Percentiles rank a stretch among this genome's conserved stretches.
Evolutionary conservation across 2,797 vertebrate genomes (phyloP).

Genomic region (Pagetopsis macropterus): DNA sequence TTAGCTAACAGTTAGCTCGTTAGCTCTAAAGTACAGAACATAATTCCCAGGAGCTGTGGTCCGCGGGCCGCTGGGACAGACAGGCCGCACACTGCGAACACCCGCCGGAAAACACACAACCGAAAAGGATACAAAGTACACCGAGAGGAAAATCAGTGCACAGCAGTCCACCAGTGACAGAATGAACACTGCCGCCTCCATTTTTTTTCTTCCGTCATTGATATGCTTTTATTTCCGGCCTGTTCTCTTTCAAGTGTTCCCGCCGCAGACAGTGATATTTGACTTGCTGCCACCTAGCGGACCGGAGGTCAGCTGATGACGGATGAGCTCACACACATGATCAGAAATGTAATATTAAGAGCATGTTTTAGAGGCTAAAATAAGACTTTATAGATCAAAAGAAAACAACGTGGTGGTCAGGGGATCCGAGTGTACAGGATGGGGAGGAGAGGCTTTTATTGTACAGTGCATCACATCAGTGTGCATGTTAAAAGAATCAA

Average conservation of each 20-base stretch:
- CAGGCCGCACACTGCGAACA: no score
- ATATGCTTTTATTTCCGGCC: conserved; percentile 22
- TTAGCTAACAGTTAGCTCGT: conserved; percentile 48
- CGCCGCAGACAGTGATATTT: background rate
- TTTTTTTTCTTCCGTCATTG: conserved; percentile 63
- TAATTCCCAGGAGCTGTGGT: background rate
- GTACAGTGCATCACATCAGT: no score
- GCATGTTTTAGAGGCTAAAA: no score
- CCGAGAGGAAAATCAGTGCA: conserved; percentile 93
- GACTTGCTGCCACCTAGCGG: conserved; percentile 9
- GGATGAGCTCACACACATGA: background rate
- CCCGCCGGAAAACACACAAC: background rate
- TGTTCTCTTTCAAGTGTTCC: background rate
- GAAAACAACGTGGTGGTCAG: no score
- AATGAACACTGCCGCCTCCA: conserved; percentile 95
- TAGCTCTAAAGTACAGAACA: background rate
- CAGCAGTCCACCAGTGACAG: conserved; percentile 95
- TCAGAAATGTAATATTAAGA: no score
- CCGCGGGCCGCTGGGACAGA: rapidly evolving
- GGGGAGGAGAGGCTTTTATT: no score
- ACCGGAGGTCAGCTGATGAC: conserved; percentile 4
- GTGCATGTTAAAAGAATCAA: no score
- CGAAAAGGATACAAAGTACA: conserved; percentile 95
- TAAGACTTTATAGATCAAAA: no score
- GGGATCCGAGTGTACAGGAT: no score